Evolutionary conservation across 1,140 invertebrate genomes (phyloP).

Genomic region (Thaumatotibia leucotreta): DNA sequence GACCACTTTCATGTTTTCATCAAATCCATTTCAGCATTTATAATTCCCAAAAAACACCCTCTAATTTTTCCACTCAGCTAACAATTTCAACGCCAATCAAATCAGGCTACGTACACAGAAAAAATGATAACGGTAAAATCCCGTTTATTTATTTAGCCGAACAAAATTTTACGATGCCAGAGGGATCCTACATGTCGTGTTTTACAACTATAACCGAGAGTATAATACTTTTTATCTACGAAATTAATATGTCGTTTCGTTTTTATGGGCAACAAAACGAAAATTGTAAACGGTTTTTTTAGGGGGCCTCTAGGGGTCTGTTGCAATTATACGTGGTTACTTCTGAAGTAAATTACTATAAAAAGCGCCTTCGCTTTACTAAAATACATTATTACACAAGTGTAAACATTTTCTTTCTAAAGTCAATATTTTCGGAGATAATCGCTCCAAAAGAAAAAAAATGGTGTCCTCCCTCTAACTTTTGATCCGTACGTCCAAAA

Average conservation of each 20-base stretch:
- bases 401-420: too few relatives aligned
- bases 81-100: background rate
- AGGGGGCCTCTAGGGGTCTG: background rate
- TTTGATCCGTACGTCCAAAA: too few relatives aligned
- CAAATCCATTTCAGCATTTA: too few relatives aligned
- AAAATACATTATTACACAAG: too few relatives aligned
- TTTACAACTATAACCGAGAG: constrained; percentile 29
- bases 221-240: constrained; percentile 26
- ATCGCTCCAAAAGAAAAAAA: too few relatives aligned
- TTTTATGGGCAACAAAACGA: constrained; percentile 24
- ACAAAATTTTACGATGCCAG: constrained; percentile 23
- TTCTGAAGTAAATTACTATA: too few relatives aligned
- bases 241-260: constrained; percentile 25
- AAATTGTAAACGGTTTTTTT: constrained; percentile 26
- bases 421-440: too few relatives aligned
- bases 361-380: too few relatives aligned
- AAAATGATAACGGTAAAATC: background rate
- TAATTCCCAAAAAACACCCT: background rate
- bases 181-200: constrained; percentile 23
- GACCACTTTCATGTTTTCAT: too few relatives aligned
- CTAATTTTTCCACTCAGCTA: background rate
- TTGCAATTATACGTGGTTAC: background rate
- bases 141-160: constrained; percentile 20
- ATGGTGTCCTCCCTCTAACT: too few relatives aligned
- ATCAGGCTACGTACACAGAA: background rate